Evolutionary conservation across 2,797 vertebrate genomes (phyloP).

Genomic region (Acomys russatus): DNA sequence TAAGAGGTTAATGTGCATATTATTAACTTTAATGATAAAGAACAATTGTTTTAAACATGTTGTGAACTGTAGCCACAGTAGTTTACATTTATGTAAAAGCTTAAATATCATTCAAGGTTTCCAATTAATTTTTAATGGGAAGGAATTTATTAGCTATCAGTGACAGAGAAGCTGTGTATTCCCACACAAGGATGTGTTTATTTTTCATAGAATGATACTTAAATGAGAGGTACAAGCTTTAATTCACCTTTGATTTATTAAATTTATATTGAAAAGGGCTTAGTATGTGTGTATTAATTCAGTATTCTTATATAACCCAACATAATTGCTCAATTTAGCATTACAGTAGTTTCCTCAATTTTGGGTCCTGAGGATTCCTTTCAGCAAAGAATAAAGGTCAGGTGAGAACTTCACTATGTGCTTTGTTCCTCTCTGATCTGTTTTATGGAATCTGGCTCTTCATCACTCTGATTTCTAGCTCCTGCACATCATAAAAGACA

Average conservation of each 20-base stretch:
- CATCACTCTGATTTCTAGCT: neutral
- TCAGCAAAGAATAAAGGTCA: constrained; percentile 43
- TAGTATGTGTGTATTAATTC: constrained; percentile 49
- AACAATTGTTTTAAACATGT: constrained; percentile 87
- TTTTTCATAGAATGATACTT: constrained; percentile 52
- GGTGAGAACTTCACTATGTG: neutral
- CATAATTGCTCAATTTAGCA: constrained; percentile 62
- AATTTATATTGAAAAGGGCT: constrained; percentile 75
- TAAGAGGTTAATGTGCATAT: constrained; percentile 92
- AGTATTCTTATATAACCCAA: neutral
- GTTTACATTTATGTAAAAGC: constrained; percentile 82
- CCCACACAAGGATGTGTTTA: constrained; percentile 60
- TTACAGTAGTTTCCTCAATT: constrained; percentile 16
- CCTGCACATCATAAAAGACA: neutral
- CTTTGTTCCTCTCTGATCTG: rapidly evolving
- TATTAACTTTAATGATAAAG: constrained; percentile 89
- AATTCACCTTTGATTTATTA: constrained; percentile 60
- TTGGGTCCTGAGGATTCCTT: constrained; percentile 45
- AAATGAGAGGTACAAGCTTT: constrained; percentile 61
- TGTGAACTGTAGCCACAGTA: constrained; percentile 81
- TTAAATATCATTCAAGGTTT: constrained; percentile 77
- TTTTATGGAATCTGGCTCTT: neutral
- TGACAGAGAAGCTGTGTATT: constrained; percentile 39
- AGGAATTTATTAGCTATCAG: constrained; percentile 79
- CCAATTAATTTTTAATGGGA: constrained; percentile 81